phyloP scores from a whole-genome alignment of 2,888 invertebrate species.

The Julus scandinavius region DNA sequence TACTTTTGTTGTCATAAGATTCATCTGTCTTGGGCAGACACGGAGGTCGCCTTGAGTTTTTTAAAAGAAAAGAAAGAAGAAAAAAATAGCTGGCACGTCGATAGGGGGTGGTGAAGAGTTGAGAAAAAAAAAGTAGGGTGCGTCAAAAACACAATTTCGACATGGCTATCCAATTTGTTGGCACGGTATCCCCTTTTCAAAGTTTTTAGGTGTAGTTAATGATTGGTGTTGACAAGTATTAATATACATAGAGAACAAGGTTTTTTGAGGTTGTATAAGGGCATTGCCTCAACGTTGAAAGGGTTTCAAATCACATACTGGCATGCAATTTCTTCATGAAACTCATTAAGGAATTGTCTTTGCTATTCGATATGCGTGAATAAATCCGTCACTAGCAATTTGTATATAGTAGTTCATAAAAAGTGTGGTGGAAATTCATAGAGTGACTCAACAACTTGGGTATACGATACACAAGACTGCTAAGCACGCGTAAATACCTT shows the following conservation, averaged over 20 bases:
- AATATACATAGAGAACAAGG: not conserved
- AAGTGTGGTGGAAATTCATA: not conserved
- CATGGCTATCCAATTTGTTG: not conserved
- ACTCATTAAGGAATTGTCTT: conserved; percentile 42
- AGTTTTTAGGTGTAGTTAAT: not conserved
- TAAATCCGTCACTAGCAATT: conserved; percentile 30
- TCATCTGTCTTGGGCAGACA: conserved; percentile 49
- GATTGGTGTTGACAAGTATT: conserved; percentile 19
- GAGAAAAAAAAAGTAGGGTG: not conserved
- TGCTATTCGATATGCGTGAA: conserved; percentile 39
- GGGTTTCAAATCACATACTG: not conserved
- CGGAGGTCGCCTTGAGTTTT: conserved; percentile 48
- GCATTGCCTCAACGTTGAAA: not conserved
- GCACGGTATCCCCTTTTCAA: not conserved
- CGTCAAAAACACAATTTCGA: not conserved
- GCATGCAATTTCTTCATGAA: conserved; percentile 1
- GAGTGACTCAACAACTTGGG: conserved; percentile 8
- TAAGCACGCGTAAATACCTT: not conserved
- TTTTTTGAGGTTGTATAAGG: not conserved
- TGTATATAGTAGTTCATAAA: not conserved
- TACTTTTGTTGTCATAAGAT: conserved; percentile 45
- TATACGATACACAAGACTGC: not conserved
- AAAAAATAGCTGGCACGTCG: conserved; percentile 31
- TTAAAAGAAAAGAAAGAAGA: not conserved
- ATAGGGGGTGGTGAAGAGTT: not conserved